Conservation (phyloP, 2,888 invertebrate species). For the Atrina japonica region DNA sequence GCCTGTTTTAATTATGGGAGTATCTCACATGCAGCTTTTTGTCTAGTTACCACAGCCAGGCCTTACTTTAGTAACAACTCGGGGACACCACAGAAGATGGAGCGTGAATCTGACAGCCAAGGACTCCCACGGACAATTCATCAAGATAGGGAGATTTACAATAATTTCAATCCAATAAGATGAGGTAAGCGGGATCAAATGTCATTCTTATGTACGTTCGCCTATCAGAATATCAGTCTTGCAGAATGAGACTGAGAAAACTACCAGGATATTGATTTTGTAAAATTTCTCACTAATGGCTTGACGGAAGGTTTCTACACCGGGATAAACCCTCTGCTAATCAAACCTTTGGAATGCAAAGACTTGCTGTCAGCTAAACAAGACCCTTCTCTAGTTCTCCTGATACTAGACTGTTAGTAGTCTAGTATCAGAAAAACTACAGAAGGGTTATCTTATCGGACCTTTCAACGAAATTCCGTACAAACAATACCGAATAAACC, state of each 20-base stretch:
- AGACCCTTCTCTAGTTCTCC: no score
- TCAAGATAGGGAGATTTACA: conserved; percentile 14
- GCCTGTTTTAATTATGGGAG: conserved; percentile 26
- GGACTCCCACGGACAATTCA: background rate
- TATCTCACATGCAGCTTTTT: conserved; percentile 9
- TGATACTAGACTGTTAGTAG: background rate
- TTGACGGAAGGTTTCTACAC: conserved; percentile 24
- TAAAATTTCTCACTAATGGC: conserved; percentile 13
- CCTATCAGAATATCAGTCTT: conserved; percentile 2
- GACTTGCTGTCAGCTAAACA: conserved; percentile 22
- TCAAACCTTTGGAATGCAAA: conserved; percentile 11
- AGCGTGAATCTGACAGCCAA: background rate
- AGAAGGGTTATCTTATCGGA: conserved; percentile 22
- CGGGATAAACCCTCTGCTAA: background rate
- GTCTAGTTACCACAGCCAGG: background rate
- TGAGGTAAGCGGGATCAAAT: background rate
- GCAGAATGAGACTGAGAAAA: background rate
- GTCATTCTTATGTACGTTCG: background rate
- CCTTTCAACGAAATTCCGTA: conserved; percentile 21
- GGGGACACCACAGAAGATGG: background rate
- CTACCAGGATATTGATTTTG: conserved; percentile 16
- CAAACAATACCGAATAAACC: conserved; percentile 25
- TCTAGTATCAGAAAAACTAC: conserved; percentile 15
- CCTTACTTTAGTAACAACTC: background rate
- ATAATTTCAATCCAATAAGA: conserved; percentile 14